phyloP scores from a whole-genome alignment of 2,888 invertebrate species.

The Nyleta sp. region DNA sequence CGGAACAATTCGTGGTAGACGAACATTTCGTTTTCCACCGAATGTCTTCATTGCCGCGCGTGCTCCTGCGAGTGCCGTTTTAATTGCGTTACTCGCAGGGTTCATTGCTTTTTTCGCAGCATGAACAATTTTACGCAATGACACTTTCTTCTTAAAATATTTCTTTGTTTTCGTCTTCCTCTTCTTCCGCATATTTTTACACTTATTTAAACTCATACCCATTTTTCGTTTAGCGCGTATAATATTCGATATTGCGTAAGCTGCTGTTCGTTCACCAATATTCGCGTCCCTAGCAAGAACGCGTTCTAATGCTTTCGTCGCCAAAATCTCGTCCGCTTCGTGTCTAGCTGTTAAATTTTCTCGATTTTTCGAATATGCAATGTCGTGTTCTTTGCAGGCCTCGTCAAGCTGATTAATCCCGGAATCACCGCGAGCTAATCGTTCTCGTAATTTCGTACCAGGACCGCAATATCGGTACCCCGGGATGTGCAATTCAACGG shows the following conservation, averaged over 20 bases:
- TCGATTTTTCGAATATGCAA: slow-evolving; percentile 63
- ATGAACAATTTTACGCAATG: slow-evolving; percentile 29
- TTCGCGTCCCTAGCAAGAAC: slow-evolving; percentile 69
- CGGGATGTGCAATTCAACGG: slow-evolving; percentile 63
- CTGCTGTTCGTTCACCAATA: slow-evolving; percentile 40
- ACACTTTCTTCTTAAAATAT: not conserved
- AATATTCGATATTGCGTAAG: slow-evolving; percentile 27
- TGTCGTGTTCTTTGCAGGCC: slow-evolving; percentile 69
- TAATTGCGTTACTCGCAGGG: not conserved
- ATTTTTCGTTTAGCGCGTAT: slow-evolving; percentile 39
- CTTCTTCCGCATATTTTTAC: not conserved
- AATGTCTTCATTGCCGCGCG: slow-evolving; percentile 10
- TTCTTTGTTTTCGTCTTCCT: not conserved
- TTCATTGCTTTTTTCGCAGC: slow-evolving; percentile 20
- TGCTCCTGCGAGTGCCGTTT: slow-evolving; percentile 16
- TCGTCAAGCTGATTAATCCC: slow-evolving; percentile 70
- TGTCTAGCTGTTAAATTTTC: slow-evolving; percentile 67
- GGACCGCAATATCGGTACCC: slow-evolving; percentile 28
- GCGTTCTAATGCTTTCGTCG: slow-evolving; percentile 73
- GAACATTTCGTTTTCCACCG: slow-evolving; percentile 22
- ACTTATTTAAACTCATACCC: slow-evolving; percentile 38
- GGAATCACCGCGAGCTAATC: slow-evolving; percentile 69
- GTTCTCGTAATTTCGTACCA: slow-evolving; percentile 20
- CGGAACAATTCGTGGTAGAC: slow-evolving; percentile 20
- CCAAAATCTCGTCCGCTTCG: slow-evolving; percentile 75